Conservation (phyloP, 2,113 vertebrate genomes). For the Columba janthina region DNA sequence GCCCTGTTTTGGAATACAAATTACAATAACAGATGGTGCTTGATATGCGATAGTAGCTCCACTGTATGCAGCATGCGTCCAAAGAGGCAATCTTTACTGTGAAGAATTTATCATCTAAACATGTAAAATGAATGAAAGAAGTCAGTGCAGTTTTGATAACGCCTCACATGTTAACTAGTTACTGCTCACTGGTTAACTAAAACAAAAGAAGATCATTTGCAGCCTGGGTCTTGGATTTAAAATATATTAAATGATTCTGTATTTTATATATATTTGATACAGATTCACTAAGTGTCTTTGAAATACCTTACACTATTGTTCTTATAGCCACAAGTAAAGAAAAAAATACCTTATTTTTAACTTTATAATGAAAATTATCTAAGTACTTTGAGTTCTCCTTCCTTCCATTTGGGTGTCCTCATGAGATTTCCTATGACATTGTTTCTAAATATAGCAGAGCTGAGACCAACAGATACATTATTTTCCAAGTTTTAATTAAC, state of each 20-base stretch:
- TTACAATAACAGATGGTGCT: slow-evolving; percentile 19
- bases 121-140: not conserved
- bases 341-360: not conserved
- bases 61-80: not conserved
- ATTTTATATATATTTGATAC: not conserved
- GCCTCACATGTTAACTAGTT: not conserved
- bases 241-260: not conserved
- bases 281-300: not conserved
- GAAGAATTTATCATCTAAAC: not conserved
- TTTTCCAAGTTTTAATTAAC: not conserved
- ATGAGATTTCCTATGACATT: not conserved
- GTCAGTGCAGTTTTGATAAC: not conserved
- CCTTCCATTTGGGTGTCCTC: fast-evolving
- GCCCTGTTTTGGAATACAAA: slow-evolving; percentile 1
- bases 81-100: not conserved
- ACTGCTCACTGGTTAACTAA: not conserved
- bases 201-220: not conserved
- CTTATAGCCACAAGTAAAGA: not conserved
- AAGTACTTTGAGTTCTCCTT: not conserved
- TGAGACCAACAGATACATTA: not conserved
- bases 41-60: not conserved
- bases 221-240: not conserved
- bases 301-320: not conserved
- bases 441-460: not conserved
- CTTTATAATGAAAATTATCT: not conserved